Base-by-base conservation (phyloP, 1,140 invertebrate species). In the Trigoniulus corallinus region DNA sequence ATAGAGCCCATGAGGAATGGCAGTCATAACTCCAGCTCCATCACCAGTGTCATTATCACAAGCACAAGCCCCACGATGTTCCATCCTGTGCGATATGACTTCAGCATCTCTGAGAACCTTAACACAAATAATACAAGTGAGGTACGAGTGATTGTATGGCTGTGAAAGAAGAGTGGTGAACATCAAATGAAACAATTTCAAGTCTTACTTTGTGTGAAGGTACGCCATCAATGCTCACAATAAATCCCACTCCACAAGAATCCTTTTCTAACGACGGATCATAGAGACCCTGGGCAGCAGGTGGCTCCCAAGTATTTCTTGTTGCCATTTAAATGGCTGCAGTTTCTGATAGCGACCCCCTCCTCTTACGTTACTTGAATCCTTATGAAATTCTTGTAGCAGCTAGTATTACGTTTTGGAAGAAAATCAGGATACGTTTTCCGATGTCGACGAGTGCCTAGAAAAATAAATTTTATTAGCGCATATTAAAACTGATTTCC, bases 41-140 rank as follows among this genome's bases (percentile, higher is more conserved):
- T 98, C 95, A 43, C 95, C 95, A 18, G 93, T 95, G 65, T 97
- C 91, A 70, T 98, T 97, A 71, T 99, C 95, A 71, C 93, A 96
- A 22, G 89, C 87, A 69, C 91, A 96, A 22, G 93, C 95, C 56
- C 95, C 95, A 55, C 95, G 81, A 71, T 99, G 95, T 72, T 94
- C 88, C 94, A 99, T 98, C 59, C 94, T 82, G 62, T 82, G 80
- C 21, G 94, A 82, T 67, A 98, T 78, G 50, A 74, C 85, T 67
- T 93, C 81, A 15, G 93, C 91, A 82, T 98, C 92, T 58, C 80
- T 77, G 56, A 98, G 71, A 61, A 98, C 93, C 86, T 93, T 64
- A 23, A 72, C 67, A 55, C 57, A 57, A 60, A 61, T 58, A 58
- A 59, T 44, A 26, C 29, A 34, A 34, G 7, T 7, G 7, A 34